A percentile compares a stretch with the other conserved stretches of the same genome.
These are phyloP conservation scores for Gila orcuttii DNA, from an alignment of 2,113 vertebrate genomes.

Conservation along the genomic window DNA sequence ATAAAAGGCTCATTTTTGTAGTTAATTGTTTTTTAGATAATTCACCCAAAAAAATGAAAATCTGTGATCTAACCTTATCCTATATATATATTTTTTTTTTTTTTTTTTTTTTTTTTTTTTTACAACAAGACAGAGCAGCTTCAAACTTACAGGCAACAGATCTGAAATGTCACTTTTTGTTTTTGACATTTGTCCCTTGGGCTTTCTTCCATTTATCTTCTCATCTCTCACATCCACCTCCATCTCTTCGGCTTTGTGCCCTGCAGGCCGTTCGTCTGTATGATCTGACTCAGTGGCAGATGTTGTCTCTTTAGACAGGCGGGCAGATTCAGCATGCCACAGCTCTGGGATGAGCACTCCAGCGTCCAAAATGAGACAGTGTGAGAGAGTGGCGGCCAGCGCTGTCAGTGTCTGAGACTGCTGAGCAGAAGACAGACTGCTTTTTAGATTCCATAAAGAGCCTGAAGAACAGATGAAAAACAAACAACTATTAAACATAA, in stretches of 20 bases:
- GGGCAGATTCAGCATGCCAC: constrained; percentile 70
- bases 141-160: constrained; percentile 86
- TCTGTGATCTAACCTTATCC: neutral
- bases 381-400: constrained; percentile 83
- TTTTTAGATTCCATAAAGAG: constrained; percentile 90
- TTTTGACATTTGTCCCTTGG: constrained; percentile 66
- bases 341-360: constrained; percentile 78
- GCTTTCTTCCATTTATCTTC: constrained; percentile 74
- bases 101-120: too few species aligned
- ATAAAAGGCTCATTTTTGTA: neutral
- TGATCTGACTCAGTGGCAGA: constrained; percentile 42
- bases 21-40: neutral
- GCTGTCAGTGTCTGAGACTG: constrained; percentile 87
- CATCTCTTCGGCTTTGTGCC: constrained; percentile 65
- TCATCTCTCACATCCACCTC: constrained; percentile 67
- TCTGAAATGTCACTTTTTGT: constrained; percentile 82
- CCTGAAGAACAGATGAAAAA: constrained; percentile 59
- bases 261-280: constrained; percentile 46
- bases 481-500: neutral
- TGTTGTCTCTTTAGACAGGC: constrained; percentile 49
- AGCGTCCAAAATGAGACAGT: constrained; percentile 81
- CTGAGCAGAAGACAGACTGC: constrained; percentile 78
- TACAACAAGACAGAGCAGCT: neutral
- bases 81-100: too few species aligned
- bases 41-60: neutral